Conservation (phyloP, 2,113 vertebrate genomes). For the Phoenicopterus ruber region DNA sequence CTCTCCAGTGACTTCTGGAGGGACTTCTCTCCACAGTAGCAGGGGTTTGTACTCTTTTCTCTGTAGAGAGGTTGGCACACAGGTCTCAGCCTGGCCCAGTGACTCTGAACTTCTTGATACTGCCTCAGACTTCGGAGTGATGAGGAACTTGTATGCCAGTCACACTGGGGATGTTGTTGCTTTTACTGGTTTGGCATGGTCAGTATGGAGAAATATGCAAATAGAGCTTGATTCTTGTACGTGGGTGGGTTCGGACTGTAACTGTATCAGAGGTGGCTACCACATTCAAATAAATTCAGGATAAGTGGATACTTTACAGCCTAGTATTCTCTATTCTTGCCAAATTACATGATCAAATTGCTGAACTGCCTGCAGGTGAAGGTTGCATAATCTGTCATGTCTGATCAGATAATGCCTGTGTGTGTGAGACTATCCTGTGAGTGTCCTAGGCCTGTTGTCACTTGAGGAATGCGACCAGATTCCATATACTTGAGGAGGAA, state of each 20-base stretch:
- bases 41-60: neutral
- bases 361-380: neutral
- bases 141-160: neutral
- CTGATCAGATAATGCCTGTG: neutral
- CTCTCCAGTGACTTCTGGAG: neutral
- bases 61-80: neutral
- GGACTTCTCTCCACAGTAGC: neutral
- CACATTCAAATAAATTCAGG: neutral
- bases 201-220: neutral
- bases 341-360: neutral
- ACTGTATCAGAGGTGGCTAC: neutral
- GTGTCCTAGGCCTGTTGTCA: neutral
- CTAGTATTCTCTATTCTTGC: neutral
- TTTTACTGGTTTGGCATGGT: neutral
- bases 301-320: neutral
- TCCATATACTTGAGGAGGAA: neutral
- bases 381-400: neutral
- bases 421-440: neutral
- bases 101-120: neutral
- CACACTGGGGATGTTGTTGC: neutral
- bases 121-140: neutral
- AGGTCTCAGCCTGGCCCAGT: neutral
- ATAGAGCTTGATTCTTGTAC: neutral
- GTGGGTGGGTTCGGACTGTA: neutral
- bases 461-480: accelerated